phyloP scores from a whole-genome alignment of 2,113 vertebrate genomes.

The Tursiops truncatus region DNA sequence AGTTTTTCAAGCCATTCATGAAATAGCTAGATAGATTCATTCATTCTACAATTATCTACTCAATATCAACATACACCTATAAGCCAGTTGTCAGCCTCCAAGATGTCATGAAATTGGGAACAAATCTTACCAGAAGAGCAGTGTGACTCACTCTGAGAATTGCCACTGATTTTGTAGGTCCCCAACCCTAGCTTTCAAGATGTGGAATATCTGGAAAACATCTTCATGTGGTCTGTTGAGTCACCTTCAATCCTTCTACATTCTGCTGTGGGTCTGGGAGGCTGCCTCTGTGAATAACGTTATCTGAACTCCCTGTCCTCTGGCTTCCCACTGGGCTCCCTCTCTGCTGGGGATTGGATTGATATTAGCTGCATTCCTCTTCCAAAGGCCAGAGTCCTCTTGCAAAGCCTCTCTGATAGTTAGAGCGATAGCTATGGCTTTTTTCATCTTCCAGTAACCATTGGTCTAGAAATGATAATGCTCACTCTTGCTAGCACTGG shows the following conservation, averaged over 20 bases:
- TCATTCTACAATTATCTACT: background rate
- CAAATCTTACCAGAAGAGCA: background rate
- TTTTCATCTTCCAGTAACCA: background rate
- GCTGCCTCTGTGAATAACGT: background rate
- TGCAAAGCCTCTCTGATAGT: background rate
- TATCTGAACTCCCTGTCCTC: background rate
- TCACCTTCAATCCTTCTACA: rapidly evolving
- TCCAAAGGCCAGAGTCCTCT: background rate
- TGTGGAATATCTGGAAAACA: background rate
- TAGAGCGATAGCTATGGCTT: background rate
- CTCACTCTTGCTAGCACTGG: background rate
- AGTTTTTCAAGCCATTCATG: background rate
- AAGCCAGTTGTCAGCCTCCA: background rate
- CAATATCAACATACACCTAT: background rate
- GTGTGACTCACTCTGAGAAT: background rate
- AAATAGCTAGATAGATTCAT: background rate
- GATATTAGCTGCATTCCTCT: background rate
- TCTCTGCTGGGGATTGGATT: background rate
- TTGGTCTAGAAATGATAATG: background rate
- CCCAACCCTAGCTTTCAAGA: background rate
- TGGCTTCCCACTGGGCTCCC: background rate
- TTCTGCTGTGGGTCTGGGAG: background rate
- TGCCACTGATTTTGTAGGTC: background rate
- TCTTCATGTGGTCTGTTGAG: background rate
- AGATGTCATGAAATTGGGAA: background rate